phyloP scores from a whole-genome alignment of 2,113 vertebrate genomes.

The Bos indicus region DNA sequence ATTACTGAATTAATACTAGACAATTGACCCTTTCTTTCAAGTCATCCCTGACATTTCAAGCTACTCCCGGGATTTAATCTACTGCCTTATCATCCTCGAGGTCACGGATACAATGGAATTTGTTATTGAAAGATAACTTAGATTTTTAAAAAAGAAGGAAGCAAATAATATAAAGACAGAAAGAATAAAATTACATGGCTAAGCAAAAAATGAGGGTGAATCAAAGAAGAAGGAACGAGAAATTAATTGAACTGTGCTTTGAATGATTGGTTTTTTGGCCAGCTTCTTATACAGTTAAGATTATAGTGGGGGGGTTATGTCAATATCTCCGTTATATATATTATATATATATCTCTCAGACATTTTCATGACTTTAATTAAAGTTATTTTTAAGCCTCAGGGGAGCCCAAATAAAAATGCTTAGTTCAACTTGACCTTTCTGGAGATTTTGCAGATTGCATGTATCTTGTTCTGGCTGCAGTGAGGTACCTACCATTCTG shows the following conservation, averaged over 20 bases:
- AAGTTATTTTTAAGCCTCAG: slow-evolving; percentile 46
- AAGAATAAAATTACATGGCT: slow-evolving; percentile 36
- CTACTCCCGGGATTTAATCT: slow-evolving; percentile 50
- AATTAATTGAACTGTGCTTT: slow-evolving; percentile 56
- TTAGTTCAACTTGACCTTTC: slow-evolving; percentile 25
- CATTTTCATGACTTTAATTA: slow-evolving; percentile 42
- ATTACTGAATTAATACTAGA: slow-evolving; percentile 52
- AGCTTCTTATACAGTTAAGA: not conserved
- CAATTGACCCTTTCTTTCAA: slow-evolving; percentile 49
- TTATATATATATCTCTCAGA: not conserved
- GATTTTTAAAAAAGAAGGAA: slow-evolving; percentile 39
- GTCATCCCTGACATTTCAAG: slow-evolving; percentile 34
- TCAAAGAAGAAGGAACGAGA: slow-evolving; percentile 38
- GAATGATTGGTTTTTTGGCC: not conserved
- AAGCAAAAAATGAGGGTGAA: slow-evolving; percentile 18
- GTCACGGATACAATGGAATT: slow-evolving; percentile 39
- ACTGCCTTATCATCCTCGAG: not conserved
- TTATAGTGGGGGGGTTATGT: not conserved
- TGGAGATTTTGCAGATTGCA: not conserved
- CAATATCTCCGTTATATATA: not conserved
- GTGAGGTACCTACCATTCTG: not conserved
- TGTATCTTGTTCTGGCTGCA: not conserved
- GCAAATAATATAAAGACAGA: slow-evolving; percentile 40
- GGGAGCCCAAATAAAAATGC: slow-evolving; percentile 14
- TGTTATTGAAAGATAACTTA: slow-evolving; percentile 49